Base-by-base conservation (phyloP, 2,888 invertebrate species). In the Deroplatys truncata region DNA sequence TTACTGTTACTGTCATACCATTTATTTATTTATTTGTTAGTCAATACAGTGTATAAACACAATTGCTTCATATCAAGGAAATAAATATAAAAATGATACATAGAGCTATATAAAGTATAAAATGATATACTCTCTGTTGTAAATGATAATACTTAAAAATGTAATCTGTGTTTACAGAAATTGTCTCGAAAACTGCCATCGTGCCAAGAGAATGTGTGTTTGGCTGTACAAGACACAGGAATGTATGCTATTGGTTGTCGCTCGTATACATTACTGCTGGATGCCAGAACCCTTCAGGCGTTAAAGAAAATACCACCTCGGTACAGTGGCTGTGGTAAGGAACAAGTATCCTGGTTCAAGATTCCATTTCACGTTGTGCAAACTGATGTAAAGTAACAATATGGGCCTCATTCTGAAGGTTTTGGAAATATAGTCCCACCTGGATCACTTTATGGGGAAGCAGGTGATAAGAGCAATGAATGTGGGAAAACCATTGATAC, bases 191-290 rank as follows among this genome's bases (percentile, higher is more conserved):
- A 98, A 93, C 94, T 99, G 92, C 98, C 98, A 1, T 97, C 98
- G 90, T 97, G 97, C 91, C 97, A 98, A 93, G 99, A 99, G 93
- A 98, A 98, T 93, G 98, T 98, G 82, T 99, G 99, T 92, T 95
- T 99, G 92, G 97, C 98, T 72, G 97, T 96, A 1, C 97, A 98
- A 93, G 97, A 97, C 90, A 96, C 96, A 92, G 97, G 97, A 31
- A 94, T 98, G 84, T 99, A 99, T 94, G 98, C 98, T 1, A 97
- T 99, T 85, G 99, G 99, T 0, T 98, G 98, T 92, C 97, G 98
- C 91, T 98, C 98, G 0, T 98, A 98, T 93, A 98, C 98, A 0
- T 95, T 98, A 86, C 94, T 99, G 28, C 94, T 99, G 90, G 99
- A 99, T 94, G 97, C 98, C 49, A 95, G 98, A 91, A 98, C 98